Evolutionary conservation across 2,113 vertebrate species (phyloP).

Genomic region (Cathartes aura): DNA sequence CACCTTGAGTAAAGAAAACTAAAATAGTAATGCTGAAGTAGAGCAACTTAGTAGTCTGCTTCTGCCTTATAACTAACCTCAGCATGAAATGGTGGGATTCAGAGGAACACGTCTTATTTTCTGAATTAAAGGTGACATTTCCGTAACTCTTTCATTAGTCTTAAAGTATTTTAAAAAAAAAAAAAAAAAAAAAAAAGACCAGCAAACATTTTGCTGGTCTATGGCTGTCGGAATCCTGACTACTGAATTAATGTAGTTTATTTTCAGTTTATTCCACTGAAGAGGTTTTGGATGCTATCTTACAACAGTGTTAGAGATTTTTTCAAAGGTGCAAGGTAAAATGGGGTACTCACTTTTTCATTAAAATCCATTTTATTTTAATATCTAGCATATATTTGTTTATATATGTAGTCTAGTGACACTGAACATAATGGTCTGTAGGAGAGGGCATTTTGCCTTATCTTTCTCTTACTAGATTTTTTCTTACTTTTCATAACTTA

Average conservation of each 20-base stretch:
- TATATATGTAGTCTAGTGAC: background rate
- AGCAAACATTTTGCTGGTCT: background rate
- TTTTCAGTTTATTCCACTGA: background rate
- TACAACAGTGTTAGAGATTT: background rate
- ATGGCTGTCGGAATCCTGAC: background rate
- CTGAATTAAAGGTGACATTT: background rate
- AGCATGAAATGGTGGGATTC: background rate
- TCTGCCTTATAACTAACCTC: background rate
- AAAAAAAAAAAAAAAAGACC: background rate
- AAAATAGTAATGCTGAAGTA: slow-evolving; percentile 59
- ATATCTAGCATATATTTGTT: background rate
- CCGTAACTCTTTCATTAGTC: background rate
- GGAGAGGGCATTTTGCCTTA: background rate
- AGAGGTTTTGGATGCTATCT: background rate
- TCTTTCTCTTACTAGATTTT: background rate
- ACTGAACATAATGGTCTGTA: background rate
- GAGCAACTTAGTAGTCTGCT: background rate
- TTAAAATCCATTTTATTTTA: background rate
- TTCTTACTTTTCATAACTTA: background rate
- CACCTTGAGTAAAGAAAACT: slow-evolving; percentile 46
- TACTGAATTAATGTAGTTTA: background rate
- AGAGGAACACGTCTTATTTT: background rate
- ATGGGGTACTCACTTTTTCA: background rate
- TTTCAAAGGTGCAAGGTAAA: background rate
- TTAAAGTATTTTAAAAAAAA: background rate